These are phyloP conservation scores for Tychaedon coryphoeus DNA, from an alignment of 2,113 vertebrate genomes.

Conservation along the genomic window DNA sequence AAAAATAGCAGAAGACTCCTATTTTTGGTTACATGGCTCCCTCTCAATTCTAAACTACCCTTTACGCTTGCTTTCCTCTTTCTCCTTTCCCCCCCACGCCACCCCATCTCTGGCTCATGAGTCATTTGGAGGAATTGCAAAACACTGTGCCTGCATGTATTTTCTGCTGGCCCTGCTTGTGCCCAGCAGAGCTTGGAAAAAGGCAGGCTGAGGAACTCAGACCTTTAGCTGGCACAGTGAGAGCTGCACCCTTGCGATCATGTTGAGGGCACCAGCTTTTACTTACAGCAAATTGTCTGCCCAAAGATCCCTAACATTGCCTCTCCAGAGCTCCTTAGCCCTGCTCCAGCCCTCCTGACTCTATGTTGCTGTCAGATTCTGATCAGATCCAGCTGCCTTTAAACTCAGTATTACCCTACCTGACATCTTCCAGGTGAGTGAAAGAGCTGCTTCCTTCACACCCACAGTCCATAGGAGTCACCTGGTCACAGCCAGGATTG, in stretches of 20 bases:
- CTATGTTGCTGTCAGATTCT: fast-evolving
- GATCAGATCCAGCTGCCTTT: neutral
- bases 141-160: neutral
- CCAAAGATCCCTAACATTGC: neutral
- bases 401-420: neutral
- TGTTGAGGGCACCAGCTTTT: neutral
- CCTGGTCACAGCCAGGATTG: neutral
- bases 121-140: neutral
- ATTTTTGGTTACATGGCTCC: neutral
- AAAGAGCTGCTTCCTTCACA: neutral
- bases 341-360: neutral
- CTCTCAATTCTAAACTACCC: neutral
- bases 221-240: neutral
- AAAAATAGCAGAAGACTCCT: neutral
- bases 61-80: neutral
- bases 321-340: neutral
- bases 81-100: neutral
- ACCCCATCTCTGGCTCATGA: neutral
- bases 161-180: neutral
- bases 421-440: neutral
- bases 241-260: neutral
- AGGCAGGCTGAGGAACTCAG: neutral
- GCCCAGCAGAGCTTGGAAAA: neutral
- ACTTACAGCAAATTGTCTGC: neutral
- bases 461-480: neutral